phyloP scores from a whole-genome alignment of 2,797 vertebrate species.

The Octomys mimax region DNA sequence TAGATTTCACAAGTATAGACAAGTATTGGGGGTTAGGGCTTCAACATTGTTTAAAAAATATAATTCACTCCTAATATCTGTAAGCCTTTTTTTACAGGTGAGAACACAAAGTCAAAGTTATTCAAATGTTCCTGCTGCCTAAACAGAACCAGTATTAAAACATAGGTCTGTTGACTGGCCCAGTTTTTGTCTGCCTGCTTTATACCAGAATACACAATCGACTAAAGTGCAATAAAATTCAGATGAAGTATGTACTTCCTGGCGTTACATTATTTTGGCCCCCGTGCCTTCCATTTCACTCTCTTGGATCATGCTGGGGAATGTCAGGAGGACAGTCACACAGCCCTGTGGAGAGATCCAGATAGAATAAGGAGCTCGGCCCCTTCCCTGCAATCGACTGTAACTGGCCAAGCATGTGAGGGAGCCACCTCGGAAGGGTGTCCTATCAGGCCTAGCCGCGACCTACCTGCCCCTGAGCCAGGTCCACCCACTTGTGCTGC shows the following conservation, averaged over 20 bases:
- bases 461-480: neutral
- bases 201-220: neutral
- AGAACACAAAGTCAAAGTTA: neutral
- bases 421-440: neutral
- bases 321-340: neutral
- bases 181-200: neutral
- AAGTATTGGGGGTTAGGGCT: neutral
- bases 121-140: neutral
- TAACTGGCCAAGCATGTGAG: neutral
- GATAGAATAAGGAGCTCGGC: neutral
- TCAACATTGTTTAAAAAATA: neutral
- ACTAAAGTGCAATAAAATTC: neutral
- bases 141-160: slow-evolving; percentile 5
- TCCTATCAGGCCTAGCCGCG: neutral
- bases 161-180: neutral
- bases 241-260: neutral
- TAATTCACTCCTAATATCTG: neutral
- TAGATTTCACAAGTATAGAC: neutral
- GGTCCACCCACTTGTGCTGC: neutral
- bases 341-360: neutral
- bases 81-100: slow-evolving; percentile 12
- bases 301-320: neutral
- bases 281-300: neutral
- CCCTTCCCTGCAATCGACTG: neutral
- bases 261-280: neutral